Evolutionary conservation across 2,888 invertebrate species (phyloP), one percentile per base, ranked within the genome.

Genomic region (Resseliella maxima): DNA sequence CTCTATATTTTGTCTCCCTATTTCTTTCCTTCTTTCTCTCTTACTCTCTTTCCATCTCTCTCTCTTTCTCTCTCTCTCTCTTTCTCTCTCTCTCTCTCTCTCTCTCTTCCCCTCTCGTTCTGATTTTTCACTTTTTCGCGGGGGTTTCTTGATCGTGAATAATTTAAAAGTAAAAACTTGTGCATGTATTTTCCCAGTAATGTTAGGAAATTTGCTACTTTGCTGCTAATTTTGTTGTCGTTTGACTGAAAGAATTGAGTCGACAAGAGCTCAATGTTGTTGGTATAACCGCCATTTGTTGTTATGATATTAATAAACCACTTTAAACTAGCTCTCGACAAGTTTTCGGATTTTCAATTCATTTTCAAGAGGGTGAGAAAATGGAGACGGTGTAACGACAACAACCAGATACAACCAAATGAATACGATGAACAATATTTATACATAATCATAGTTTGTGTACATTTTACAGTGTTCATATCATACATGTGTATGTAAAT

Each of bases 261-360:
- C 18, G n/a, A 21, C 15, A 12, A 59, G 59, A n/a, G 72, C 31
- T 31, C 31, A 72, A 31, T 72, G 59, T 31, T 31, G 72, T 31
- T 72, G 31, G 15, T 72, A 35, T 31, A 72, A 72, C 72, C 15
- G 31, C 31, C 72, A 31, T 72, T 72, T 31, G 72, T 72, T 72
- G 31, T 72, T 31, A 72, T 72, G 72, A 72, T 72, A 72, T 72
- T 72, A 35, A 72, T 72, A 72, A 72, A 72, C 72, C 72, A 72
- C 31, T 72, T 72, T 72, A 72, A 72, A 72, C 72, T 72, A 72
- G 72, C 72, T 72, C 72, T 31, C 72, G 31, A 72, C 31, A 72
- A 72, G 31, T 72, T 72, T 72, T 72, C 41, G 41, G 12, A 8
- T 41, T 41, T n/a, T n/a, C n/a, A n/a, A n/a, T n/a, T n/a, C n/a